A percentile compares a stretch with the other conserved stretches of the same genome.
Evolutionary conservation across 2,888 invertebrate species (phyloP).

Genomic region (Pyrochroa serraticornis): DNA sequence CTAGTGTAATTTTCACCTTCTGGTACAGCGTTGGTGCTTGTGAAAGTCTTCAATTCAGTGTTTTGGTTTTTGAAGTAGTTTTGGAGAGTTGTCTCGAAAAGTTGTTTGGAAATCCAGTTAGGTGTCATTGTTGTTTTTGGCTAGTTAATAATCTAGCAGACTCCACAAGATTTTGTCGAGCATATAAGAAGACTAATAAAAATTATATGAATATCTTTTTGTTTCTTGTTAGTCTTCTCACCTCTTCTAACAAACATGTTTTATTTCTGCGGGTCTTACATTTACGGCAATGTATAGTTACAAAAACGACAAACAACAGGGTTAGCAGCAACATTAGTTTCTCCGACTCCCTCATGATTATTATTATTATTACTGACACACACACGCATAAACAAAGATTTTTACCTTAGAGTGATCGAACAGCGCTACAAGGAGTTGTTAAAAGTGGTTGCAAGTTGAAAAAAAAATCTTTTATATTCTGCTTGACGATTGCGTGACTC

Average conservation of each 20-base stretch:
- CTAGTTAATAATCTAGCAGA: background rate
- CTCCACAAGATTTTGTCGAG: conserved; percentile 2
- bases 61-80: conserved; percentile 37
- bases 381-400: background rate
- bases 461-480: no score
- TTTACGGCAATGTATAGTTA: conserved; percentile 1
- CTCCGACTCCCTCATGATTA: background rate
- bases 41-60: conserved; percentile 38
- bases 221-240: background rate
- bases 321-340: conserved; percentile 2
- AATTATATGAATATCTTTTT: background rate
- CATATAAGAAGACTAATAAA: background rate
- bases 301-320: background rate
- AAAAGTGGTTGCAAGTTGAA: no score
- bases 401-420: no score
- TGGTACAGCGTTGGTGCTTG: conserved; percentile 44
- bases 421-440: no score
- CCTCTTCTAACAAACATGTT: conserved; percentile 4
- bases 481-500: no score
- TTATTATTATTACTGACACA: background rate
- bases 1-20: conserved; percentile 51
- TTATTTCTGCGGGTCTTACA: conserved; percentile 15
- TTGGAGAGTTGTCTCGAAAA: conserved; percentile 43
- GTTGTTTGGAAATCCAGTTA: conserved; percentile 44
- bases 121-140: conserved; percentile 39